Conservation (phyloP, 2,888 invertebrate genomes). For the Choreutis nemorana region DNA sequence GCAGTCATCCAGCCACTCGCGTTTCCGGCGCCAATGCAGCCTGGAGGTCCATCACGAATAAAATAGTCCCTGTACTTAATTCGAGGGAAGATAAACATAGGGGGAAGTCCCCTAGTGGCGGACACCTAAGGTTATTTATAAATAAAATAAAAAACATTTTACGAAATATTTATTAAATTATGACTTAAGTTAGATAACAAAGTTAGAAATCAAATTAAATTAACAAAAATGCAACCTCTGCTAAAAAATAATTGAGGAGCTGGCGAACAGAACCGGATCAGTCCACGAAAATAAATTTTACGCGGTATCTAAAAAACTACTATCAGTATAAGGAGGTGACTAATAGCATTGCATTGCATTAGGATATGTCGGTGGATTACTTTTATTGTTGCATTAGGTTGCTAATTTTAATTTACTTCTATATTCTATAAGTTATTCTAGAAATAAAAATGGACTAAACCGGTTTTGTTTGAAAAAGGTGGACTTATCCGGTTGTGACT, state of each 20-base stretch:
- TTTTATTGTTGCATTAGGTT: background rate
- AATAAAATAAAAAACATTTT: no score
- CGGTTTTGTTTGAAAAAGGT: background rate
- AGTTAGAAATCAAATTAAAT: no score
- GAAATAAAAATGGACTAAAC: no score
- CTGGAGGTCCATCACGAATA: conserved; percentile 18
- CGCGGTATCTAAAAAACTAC: background rate
- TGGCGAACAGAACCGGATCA: background rate
- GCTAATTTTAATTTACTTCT: background rate
- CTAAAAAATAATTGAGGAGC: background rate
- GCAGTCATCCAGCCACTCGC: no score
- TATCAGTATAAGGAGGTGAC: background rate
- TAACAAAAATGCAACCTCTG: no score
- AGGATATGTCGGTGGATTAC: background rate
- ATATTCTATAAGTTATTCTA: background rate
- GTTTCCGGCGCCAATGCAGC: conserved; percentile 4
- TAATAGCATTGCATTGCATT: background rate
- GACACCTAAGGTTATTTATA: no score
- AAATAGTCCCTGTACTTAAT: conserved; percentile 14
- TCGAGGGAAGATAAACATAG: conserved; percentile 2
- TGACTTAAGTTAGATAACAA: no score
- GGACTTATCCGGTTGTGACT: background rate
- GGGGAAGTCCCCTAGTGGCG: no score
- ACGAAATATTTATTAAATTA: no score
- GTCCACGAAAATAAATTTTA: background rate